These are phyloP conservation scores for Trissolcus japonicus DNA, from an alignment of 2,888 invertebrate species.

Conservation along the genomic window DNA sequence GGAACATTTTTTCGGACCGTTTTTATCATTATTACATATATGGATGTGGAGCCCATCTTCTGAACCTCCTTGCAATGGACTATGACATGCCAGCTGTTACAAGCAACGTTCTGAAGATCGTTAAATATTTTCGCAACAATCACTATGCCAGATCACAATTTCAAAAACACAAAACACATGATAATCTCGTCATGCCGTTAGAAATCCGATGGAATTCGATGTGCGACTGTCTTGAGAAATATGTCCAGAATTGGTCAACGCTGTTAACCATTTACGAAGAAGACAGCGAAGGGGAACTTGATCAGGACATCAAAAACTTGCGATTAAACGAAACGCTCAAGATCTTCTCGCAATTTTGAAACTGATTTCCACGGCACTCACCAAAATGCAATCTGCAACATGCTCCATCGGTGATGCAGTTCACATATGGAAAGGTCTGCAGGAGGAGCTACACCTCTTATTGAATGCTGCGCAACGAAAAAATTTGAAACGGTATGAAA, in stretches of 20 bases:
- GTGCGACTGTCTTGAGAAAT: constrained; percentile 3
- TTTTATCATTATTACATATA: not conserved
- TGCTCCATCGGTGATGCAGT: constrained; percentile 22
- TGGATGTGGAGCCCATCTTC: constrained; percentile 9
- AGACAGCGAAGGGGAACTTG: constrained; percentile 4
- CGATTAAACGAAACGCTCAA: constrained; percentile 12
- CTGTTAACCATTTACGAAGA: constrained; percentile 10
- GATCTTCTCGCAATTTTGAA: constrained; percentile 22
- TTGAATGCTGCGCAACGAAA: constrained; percentile 1
- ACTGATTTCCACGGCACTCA: constrained; percentile 16
- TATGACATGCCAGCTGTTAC: constrained; percentile 16
- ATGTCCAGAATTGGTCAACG: constrained; percentile 8
- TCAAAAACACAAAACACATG: not conserved
- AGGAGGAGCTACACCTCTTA: not conserved
- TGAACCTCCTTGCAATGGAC: constrained; percentile 15
- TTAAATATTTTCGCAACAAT: constrained; percentile 20
- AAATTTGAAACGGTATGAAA: constrained; percentile 8
- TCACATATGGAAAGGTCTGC: constrained; percentile 11
- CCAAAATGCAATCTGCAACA: constrained; percentile 12
- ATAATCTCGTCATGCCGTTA: constrained; percentile 11
- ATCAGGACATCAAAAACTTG: constrained; percentile 11
- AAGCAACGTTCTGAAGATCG: constrained; percentile 6
- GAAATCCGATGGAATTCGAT: constrained; percentile 18
- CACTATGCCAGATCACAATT: constrained; percentile 20
- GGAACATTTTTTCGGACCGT: too few species aligned